Conservation (phyloP, 1,140 invertebrate species). For the Drosophila willistoni region DNA sequence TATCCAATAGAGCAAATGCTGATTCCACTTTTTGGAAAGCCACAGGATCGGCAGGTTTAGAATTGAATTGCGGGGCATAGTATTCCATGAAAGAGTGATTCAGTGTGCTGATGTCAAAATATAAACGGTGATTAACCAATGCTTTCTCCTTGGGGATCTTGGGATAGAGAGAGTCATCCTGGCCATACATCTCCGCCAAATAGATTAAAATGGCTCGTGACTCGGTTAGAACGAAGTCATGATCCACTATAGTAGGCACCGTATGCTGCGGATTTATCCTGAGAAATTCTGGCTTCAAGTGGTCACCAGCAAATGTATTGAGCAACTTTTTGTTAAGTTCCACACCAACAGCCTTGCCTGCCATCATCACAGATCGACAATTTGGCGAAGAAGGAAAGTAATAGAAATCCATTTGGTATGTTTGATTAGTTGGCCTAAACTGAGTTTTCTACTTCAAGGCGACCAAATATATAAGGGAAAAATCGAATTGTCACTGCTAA, state of each 20-base stretch:
- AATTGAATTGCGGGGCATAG: conserved; percentile 45
- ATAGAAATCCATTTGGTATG: conserved; percentile 48
- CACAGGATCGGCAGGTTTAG: conserved; percentile 17
- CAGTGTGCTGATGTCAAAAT: conserved; percentile 85
- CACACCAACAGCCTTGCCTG: conserved; percentile 83
- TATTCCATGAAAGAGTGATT: conserved; percentile 78
- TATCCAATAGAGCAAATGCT: conserved; percentile 39
- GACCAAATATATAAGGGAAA: conserved; percentile 3
- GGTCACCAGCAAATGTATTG: conserved; percentile 86
- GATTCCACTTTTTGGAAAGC: conserved; percentile 37
- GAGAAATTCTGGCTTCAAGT: conserved; percentile 86
- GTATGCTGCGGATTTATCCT: conserved; percentile 80
- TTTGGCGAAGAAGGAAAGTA: conserved; percentile 60
- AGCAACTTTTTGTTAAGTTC: conserved; percentile 82
- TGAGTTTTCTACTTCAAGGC: background rate
- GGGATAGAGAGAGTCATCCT: conserved; percentile 85
- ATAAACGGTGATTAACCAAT: conserved; percentile 84
- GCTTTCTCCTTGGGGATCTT: conserved; percentile 84
- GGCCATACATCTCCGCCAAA: conserved; percentile 61
- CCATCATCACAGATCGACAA: conserved; percentile 82
- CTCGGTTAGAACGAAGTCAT: conserved; percentile 56
- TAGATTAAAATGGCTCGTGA: conserved; percentile 69
- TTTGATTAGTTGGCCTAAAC: conserved; percentile 3
- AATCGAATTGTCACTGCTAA: too few species aligned
- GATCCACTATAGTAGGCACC: conserved; percentile 63